phyloP scores from a whole-genome alignment of 2,888 invertebrate species.

The Microplitis manilae region DNA sequence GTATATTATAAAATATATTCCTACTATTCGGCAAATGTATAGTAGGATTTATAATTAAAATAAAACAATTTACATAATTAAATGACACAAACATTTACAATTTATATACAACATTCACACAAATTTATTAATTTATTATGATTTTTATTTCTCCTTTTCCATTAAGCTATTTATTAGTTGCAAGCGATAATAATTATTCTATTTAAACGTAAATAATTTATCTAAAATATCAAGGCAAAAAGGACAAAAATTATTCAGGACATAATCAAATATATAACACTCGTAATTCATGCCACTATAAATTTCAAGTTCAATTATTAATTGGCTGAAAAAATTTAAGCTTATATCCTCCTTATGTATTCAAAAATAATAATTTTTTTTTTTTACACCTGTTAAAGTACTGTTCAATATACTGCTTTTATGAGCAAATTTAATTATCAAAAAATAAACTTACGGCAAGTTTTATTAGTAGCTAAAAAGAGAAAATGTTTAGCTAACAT shows the following conservation, averaged over 20 bases:
- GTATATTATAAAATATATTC: neutral
- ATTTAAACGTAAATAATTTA: neutral
- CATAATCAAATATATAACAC: neutral
- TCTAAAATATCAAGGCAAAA: neutral
- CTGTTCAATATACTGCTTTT: neutral
- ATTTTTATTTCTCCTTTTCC: neutral
- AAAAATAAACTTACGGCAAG: slow-evolving; percentile 62
- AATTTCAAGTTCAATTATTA: neutral
- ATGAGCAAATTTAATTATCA: neutral
- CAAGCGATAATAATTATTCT: slow-evolving; percentile 54
- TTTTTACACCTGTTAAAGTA: neutral
- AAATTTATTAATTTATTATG: neutral
- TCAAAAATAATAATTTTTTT: too few relatives aligned
- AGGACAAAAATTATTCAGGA: neutral
- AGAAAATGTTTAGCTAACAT: slow-evolving; percentile 56
- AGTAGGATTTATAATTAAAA: neutral
- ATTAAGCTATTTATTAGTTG: slow-evolving; percentile 58
- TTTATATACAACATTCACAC: neutral
- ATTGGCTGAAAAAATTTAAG: too few relatives aligned
- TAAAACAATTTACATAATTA: neutral
- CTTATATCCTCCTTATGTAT: too few relatives aligned
- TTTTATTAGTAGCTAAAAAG: slow-evolving; percentile 67
- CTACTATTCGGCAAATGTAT: neutral
- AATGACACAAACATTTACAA: neutral
- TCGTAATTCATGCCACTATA: neutral